Percentiles rank a stretch among this genome's conserved stretches.
Evolutionary conservation across 2,888 invertebrate species (phyloP).

Genomic region (Amphipyra berbera): DNA sequence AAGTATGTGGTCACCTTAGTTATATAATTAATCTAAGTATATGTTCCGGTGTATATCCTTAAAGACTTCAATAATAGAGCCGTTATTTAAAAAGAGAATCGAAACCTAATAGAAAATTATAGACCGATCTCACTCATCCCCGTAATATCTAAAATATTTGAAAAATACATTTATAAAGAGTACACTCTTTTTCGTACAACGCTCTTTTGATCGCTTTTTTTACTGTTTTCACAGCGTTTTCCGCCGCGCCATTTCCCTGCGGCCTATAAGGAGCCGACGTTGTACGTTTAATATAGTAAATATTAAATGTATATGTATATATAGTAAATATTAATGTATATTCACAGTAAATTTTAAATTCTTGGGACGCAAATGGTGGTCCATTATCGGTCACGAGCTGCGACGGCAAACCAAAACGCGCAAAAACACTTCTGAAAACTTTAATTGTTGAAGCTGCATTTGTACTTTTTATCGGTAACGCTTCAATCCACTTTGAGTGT

Average conservation of each 20-base stretch:
- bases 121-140: too few relatives aligned
- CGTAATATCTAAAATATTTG: too few relatives aligned
- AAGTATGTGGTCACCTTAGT: too few relatives aligned
- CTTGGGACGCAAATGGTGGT: not conserved
- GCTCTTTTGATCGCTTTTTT: conserved; percentile 2
- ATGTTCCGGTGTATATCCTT: too few relatives aligned
- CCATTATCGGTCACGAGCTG: conserved; percentile 7
- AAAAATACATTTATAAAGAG: not conserved
- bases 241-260: conserved; percentile 5
- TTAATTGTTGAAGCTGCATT: not conserved
- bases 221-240: conserved; percentile 10
- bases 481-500: conserved; percentile 11
- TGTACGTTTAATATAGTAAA: not conserved
- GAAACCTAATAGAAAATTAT: too few relatives aligned
- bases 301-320: too few relatives aligned
- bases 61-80: too few relatives aligned
- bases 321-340: too few relatives aligned
- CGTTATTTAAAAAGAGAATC: too few relatives aligned
- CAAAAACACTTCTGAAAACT: too few relatives aligned
- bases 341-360: not conserved
- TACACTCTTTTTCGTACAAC: too few relatives aligned
- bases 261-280: conserved; percentile 3
- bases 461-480: not conserved
- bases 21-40: too few relatives aligned
- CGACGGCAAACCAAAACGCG: conserved; percentile 1